These are phyloP conservation scores for Limosa lapponica DNA, from an alignment of 2,797 vertebrate species.

Conservation along the genomic window DNA sequence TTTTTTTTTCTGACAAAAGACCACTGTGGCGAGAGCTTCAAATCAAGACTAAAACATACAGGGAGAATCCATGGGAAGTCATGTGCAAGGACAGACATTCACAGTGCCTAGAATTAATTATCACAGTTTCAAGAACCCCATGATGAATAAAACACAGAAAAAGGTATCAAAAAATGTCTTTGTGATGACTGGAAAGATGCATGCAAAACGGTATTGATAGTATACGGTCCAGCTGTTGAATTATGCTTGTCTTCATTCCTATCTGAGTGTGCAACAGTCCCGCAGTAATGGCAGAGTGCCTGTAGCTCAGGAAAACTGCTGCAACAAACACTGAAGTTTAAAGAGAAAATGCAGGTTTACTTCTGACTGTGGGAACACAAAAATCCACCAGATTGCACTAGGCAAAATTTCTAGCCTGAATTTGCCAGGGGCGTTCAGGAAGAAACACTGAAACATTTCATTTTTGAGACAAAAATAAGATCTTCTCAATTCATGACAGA, in stretches of 20 bases:
- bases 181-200: not conserved
- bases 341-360: not conserved
- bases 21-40: not conserved
- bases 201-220: not conserved
- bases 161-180: not conserved
- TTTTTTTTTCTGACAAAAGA: not conserved
- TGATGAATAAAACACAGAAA: not conserved
- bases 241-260: not conserved
- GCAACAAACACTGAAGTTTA: not conserved
- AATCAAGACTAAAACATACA: not conserved
- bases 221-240: not conserved
- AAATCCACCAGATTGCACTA: not conserved
- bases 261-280: not conserved
- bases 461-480: not conserved
- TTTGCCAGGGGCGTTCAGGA: not conserved
- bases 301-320: not conserved
- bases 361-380: not conserved
- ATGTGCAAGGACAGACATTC: not conserved
- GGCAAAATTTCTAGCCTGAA: not conserved
- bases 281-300: not conserved
- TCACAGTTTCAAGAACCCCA: not conserved
- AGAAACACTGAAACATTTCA: not conserved
- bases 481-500: not conserved
- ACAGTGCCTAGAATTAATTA: not conserved
- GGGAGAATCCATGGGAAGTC: not conserved